A percentile compares a stretch with the other conserved stretches of the same genome.
Evolutionary conservation across 2,113 vertebrate genomes (phyloP).

Genomic region (human): DNA sequence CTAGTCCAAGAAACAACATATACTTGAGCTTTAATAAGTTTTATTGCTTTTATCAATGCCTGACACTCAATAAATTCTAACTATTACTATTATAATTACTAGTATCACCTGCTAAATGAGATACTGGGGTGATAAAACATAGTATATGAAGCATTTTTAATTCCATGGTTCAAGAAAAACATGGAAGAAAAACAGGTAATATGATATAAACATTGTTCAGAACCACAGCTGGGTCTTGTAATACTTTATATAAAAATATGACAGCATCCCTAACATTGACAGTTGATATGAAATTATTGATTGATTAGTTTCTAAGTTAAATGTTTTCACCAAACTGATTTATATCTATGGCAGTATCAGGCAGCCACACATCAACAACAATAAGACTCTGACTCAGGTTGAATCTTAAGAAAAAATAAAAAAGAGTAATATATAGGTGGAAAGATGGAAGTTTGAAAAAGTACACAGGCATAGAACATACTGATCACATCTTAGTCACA

Average conservation of each 20-base stretch:
- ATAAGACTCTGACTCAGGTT: not conserved
- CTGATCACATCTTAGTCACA: not conserved
- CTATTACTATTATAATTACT: not conserved
- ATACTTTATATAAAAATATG: not conserved
- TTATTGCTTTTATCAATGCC: not conserved
- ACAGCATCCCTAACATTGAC: not conserved
- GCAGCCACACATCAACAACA: not conserved
- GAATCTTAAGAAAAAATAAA: not conserved
- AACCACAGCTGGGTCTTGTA: not conserved
- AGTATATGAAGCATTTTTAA: not conserved
- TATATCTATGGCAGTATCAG: not conserved
- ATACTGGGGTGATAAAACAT: not conserved
- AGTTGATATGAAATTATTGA: not conserved
- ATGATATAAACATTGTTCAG: not conserved
- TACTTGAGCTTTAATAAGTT: not conserved
- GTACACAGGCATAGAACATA: not conserved
- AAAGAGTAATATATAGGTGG: not conserved
- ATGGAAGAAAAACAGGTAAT: not conserved
- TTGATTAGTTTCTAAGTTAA: constrained; percentile 29
- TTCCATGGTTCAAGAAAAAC: not conserved
- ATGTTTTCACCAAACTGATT: not conserved
- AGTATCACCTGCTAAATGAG: not conserved
- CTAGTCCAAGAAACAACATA: not conserved
- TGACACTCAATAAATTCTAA: not conserved
- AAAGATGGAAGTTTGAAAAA: not conserved